Base-by-base conservation (phyloP, 2,113 vertebrate species). In the Bostrychus sinensis region DNA sequence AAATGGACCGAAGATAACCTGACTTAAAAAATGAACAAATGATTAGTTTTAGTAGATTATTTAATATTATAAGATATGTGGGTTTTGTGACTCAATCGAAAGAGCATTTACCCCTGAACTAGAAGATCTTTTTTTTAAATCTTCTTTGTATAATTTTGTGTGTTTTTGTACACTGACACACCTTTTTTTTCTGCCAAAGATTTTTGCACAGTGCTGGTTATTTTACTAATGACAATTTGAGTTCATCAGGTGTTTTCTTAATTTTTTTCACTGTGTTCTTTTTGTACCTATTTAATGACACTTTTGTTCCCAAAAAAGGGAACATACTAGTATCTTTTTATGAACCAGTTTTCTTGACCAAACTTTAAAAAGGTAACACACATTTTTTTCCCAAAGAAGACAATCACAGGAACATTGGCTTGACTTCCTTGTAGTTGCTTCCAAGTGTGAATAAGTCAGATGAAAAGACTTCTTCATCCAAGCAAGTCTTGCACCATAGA, bases 361-460 rank as follows among this genome's bases (percentile, higher is more conserved):
- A 48, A 25, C 45, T n/a, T 19, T 43, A 7, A 22, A 32, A 46
- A 25, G 7, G 2, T 36, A 12, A 22, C 62, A 55, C 48, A 7
- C 38, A 2, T 45, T 11, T 30, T 36, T 22, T 41, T 32, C 25
- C 14, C 41, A 54, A 37, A 66, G 53, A 22, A 66, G 45, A 63
- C 0, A 4, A 59, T 48, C 30, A 32, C 55, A 19, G 32, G 46
- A 50, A 48, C 51, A 14, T 25, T 66, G 20, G 36, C 63, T n/a
- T 28, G 25, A 30, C 48, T 48, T 73, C 76, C 72, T 70, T 25
- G 39, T 10, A 56, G 61, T 61, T 53, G 48, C 59, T 45, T 67
- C 64, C 62, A 43, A 70, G 73, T 79, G 78, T 75, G 86, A 81
- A 59, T 68, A 81, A 83, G 59, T 81, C 62, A 58, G 75, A 82